Percentiles rank a stretch among this genome's conserved stretches.
phyloP scores from a whole-genome alignment of 2,888 invertebrate genomes.

The Tipula lateralis region DNA sequence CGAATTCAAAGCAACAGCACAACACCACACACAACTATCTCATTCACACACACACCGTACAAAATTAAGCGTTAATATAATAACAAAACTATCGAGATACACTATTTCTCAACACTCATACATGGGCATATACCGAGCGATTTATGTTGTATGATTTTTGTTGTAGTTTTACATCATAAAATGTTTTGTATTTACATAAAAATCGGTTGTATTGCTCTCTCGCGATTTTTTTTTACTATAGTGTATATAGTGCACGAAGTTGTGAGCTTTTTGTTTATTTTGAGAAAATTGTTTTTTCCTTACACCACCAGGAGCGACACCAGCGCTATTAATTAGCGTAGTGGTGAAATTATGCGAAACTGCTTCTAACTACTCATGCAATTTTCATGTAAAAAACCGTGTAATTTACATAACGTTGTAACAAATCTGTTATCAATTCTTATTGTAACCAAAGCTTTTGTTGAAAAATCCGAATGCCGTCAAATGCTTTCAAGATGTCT shows the following conservation, averaged over 20 bases:
- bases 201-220: background rate
- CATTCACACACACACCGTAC: background rate
- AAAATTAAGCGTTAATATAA: background rate
- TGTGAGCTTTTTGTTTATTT: background rate
- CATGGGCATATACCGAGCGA: background rate
- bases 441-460: too few relatives aligned
- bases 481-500: too few relatives aligned
- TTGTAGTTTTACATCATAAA: background rate
- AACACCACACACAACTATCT: background rate
- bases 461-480: too few relatives aligned
- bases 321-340: too few relatives aligned
- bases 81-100: background rate
- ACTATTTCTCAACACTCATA: background rate
- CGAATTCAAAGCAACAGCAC: background rate
- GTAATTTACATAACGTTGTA: too few relatives aligned
- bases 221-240: background rate
- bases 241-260: background rate
- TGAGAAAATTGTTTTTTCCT: too few relatives aligned
- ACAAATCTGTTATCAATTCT: too few relatives aligned
- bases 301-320: too few relatives aligned
- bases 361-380: too few relatives aligned
- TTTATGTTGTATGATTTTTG: background rate
- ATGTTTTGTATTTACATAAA: conserved; percentile 19
- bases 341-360: too few relatives aligned
- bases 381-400: too few relatives aligned